phyloP scores from a whole-genome alignment of 2,113 vertebrate genomes.

The Grantiella picta region DNA sequence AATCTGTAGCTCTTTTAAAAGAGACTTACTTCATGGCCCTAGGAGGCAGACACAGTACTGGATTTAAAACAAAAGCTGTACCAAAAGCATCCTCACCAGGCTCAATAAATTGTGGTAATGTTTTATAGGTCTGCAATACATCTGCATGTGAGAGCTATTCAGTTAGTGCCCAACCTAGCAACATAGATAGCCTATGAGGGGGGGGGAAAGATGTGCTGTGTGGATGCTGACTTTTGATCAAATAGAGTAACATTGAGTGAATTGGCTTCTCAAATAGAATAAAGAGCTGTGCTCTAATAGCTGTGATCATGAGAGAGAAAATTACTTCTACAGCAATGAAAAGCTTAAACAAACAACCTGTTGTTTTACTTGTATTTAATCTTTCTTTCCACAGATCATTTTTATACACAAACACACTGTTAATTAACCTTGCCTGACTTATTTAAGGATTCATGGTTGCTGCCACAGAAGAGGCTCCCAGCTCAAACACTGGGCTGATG shows the following conservation, averaged over 20 bases:
- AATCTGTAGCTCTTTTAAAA: slow-evolving; percentile 62
- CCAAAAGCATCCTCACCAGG: slow-evolving; percentile 19
- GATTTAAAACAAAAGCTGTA: slow-evolving; percentile 60
- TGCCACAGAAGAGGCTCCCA: background rate
- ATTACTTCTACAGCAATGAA: background rate
- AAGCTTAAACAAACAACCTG: background rate
- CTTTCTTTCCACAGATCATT: background rate
- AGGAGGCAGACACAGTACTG: slow-evolving; percentile 45
- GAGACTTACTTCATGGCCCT: background rate
- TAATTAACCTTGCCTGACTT: slow-evolving; percentile 3
- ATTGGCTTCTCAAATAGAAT: background rate
- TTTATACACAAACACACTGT: background rate
- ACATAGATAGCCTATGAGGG: background rate
- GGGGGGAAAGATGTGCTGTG: background rate
- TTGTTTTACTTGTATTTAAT: background rate
- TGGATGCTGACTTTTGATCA: slow-evolving; percentile 2
- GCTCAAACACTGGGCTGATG: background rate
- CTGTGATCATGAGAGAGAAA: background rate
- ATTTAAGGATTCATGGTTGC: background rate
- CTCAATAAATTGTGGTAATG: slow-evolving; percentile 19
- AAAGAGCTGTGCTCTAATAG: background rate
- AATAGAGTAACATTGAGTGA: background rate
- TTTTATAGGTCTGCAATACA: background rate
- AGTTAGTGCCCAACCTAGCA: background rate
- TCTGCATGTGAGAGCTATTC: slow-evolving; percentile 10